Evolutionary conservation across 2,888 invertebrate species (phyloP), one percentile per base, ranked within the genome.

Genomic region (Ariolimax columbianus): DNA sequence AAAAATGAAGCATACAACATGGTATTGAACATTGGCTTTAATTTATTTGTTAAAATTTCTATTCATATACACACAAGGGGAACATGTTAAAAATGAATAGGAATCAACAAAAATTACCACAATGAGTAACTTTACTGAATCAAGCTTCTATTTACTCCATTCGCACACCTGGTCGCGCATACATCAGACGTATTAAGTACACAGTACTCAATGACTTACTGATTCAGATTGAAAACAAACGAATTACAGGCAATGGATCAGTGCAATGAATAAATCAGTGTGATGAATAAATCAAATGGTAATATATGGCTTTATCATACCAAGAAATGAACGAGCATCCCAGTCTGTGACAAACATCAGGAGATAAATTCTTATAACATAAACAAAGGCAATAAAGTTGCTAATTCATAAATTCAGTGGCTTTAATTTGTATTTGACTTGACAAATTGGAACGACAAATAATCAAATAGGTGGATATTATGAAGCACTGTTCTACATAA

Each of bases 121-220:
- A 33, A 51, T n/a, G 47, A 75, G 51, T 40, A 78, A 26, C 77
- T 26, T 17, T 30, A 78, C 11, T 23, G 23, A 77, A 78, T 63
- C n/a, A 63, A 38, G 2, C 14, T 38, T 9, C 14, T 36, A 23
- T 38, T 23, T 14, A n/a, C 43, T 40, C 14, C 43, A 73, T 43
- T 43, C 26, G 4, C 40, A 43, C 73, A 43, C n/a, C 7, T 73
- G 43, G 47, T 11, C 73, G 47, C 43, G 7, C 79, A 79, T 19
- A 68, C 59, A 66, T 17, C 43, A 68, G 66, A 47, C 66, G 66
- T 68, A 43, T 43, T 38, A 63, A 79, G 79, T 79, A 79, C 79
- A 79, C 63, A 79, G 79, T 79, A 79, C 79, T 79, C 55, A 66
- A 66, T 11, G 66, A 66, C 26, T 78, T 2, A 77, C 51, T 55